A percentile compares a stretch with the other conserved stretches of the same genome.
Evolutionary conservation across 2,797 vertebrate species (phyloP).

Genomic region (Ctenosaura bakeri): DNA sequence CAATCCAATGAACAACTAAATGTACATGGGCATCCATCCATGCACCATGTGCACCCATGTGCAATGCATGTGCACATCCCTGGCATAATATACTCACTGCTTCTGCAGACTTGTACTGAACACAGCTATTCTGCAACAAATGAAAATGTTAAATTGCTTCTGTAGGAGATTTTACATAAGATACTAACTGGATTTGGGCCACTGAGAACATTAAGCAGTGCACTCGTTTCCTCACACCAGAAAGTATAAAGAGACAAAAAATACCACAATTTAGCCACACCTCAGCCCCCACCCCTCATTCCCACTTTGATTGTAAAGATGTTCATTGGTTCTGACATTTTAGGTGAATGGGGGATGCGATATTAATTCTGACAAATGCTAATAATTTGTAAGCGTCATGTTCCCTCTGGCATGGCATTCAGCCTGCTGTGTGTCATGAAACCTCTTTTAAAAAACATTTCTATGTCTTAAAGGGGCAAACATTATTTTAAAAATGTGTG

Average conservation of each 20-base stretch:
- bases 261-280: neutral
- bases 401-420: conserved; percentile 74
- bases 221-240: no score
- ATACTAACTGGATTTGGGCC: no score
- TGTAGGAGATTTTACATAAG: no score
- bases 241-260: neutral
- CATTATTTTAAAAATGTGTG: neutral
- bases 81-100: no score
- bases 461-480: conserved; percentile 33
- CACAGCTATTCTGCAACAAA: no score
- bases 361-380: conserved; percentile 76
- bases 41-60: no score
- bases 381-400: conserved; percentile 75
- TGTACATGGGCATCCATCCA: no score
- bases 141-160: no score
- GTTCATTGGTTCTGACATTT: conserved; percentile 73
- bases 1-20: no score
- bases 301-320: conserved; percentile 41
- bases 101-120: no score
- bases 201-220: neutral
- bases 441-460: conserved; percentile 58
- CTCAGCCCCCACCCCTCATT: no score
- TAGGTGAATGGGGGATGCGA: conserved; percentile 67
- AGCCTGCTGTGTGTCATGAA: conserved; percentile 71
- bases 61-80: no score